Evolutionary conservation across 2,113 vertebrate genomes (phyloP), one percentile per base, ranked within the genome.

Genomic region (Actenoides lindsayi): DNA sequence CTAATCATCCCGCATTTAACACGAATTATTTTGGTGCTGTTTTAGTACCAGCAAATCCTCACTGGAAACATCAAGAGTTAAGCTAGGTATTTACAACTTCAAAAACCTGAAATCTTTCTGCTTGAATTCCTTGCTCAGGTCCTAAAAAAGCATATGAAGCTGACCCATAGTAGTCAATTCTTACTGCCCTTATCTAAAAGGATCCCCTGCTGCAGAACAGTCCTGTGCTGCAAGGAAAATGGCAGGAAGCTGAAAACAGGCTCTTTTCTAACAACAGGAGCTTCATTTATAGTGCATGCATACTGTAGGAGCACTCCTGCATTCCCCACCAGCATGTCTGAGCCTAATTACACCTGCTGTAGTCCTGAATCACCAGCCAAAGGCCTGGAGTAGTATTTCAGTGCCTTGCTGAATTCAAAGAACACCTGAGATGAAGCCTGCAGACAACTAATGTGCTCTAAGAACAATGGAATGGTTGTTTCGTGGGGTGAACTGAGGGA

Each of bases 291-390:
- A 83, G 78, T 37, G 75, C 48, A 75, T 13, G 2, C 48, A 65
- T 77, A 50, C 39, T 77, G 51, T 78, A 90, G 46, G 56, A 92
- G 74, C 41, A 90, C 76, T 79, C 92, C 83, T 81, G 67, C 89
- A 63, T 93, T 96, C 94, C 77, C 93, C 92, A 75, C 37, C 94
- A 94, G 83, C 67, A 89, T 92, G 95, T 74, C 83, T 89, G 90
- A 94, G 80, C 68, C 73, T 97, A 97, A 96, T 95, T 97, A 94
- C 78, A 82, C 56, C 82, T 89, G 69, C 87, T 87, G 50, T 57
- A 90, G 69, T 87, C 70, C 87, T 93, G 93, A 89, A 89, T 39
- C 85, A 94, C 63, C 59, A 95, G 87, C 56, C 33, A 83, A 94
- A 91, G 71, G 54, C 94, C 83, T 64, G 19, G 44, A 93, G 87